Evolutionary conservation across 2,888 invertebrate genomes (phyloP).

Genomic region (Malthinus seriepunctatus): DNA sequence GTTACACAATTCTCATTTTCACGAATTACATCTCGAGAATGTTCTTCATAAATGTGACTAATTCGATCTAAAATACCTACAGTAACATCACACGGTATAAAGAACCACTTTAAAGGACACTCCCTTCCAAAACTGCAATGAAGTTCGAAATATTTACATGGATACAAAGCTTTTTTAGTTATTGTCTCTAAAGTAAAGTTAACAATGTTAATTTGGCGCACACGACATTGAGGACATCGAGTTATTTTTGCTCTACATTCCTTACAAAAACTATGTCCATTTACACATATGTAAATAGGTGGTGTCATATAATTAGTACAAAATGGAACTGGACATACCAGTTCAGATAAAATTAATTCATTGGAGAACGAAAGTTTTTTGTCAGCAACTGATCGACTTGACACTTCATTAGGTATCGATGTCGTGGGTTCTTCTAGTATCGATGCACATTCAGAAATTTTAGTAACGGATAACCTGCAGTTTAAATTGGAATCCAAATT

Average conservation of each 20-base stretch:
- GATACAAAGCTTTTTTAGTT: too few relatives aligned
- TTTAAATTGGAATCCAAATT: conserved; percentile 9
- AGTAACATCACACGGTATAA: too few relatives aligned
- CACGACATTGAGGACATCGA: conserved; percentile 12
- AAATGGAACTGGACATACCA: conserved; percentile 9
- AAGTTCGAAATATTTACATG: neutral
- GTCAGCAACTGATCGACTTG: neutral
- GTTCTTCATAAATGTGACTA: neutral
- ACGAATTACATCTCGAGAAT: neutral
- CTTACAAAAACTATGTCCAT: conserved; percentile 13
- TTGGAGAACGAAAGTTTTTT: neutral
- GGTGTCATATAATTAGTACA: conserved; percentile 13
- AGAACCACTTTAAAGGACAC: too few relatives aligned
- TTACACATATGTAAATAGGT: conserved; percentile 11
- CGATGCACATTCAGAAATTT: conserved; percentile 12
- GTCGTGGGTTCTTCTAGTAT: neutral
- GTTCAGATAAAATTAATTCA: conserved; percentile 3
- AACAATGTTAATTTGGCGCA: neutral
- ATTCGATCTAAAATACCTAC: neutral
- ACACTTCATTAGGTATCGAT: too few relatives aligned
- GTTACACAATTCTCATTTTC: neutral
- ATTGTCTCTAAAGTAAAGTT: conserved; percentile 10
- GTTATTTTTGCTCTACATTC: conserved; percentile 9
- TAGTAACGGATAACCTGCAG: conserved; percentile 19
- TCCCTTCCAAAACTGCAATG: too few relatives aligned